Evolutionary conservation across 1,140 invertebrate species (phyloP), one percentile per base, ranked within the genome.

Genomic region (Anastatus disparis): DNA sequence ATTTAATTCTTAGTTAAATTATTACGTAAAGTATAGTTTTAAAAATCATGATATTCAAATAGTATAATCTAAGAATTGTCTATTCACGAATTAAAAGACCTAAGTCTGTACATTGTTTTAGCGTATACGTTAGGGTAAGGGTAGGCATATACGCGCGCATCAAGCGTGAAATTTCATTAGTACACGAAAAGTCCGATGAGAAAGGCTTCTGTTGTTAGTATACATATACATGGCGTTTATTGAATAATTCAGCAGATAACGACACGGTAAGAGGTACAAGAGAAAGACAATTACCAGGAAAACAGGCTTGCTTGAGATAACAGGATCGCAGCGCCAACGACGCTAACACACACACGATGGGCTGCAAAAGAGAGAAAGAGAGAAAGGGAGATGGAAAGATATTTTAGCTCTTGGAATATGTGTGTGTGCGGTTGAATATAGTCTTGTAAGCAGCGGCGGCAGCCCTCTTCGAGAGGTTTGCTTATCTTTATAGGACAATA

Each of bases 191-290:
- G n/a, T n/a, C 2, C 2, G 52, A 7, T 10, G 40, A 40, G 24
- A 62, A 27, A 17, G n/a, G 26, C 13, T 31, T 27, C 26, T 12
- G 52, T 17, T 24, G 10, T 53, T 35, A 27, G 24, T 9, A 24
- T 74, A 67, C n/a, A n/a, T n/a, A n/a, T n/a, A n/a, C n/a, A n/a
- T n/a, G 66, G 59, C 50, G 76, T 74, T 79, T 79, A 79, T 79
- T 79, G 77, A 79, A 79, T 79, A 79, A 79, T 79, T 79, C 78
- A 78, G 73, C 31, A 79, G 78, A 79, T 79, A 79, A 78, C 77
- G 74, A 77, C n/a, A 71, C 72, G n/a, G n/a, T n/a, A n/a, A 44
- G 12, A 26, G 35, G 40, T 68, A 52, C 66, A n/a, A 46, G 40
- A 8, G 46, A 66, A 76, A 73, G 77, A 79, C 77, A 79, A 79